phyloP scores from a whole-genome alignment of 2,888 invertebrate genomes.

The Lucinisca nassula region DNA sequence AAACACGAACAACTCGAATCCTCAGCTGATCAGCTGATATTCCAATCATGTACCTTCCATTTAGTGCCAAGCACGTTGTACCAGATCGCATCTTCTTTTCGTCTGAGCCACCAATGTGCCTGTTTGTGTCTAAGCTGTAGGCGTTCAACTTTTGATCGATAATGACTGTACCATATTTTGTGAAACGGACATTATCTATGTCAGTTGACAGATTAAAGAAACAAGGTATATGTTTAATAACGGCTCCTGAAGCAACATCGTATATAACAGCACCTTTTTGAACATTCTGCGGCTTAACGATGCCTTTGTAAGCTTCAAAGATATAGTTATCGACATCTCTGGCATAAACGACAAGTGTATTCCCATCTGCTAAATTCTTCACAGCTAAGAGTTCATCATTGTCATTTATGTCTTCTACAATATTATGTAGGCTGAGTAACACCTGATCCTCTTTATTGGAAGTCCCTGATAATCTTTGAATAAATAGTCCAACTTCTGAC shows the following conservation, averaged over 20 bases:
- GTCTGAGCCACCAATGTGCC: neutral
- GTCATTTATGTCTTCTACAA: slow-evolving; percentile 67
- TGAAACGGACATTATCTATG: slow-evolving; percentile 64
- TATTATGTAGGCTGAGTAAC: slow-evolving; percentile 67
- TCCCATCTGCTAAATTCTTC: slow-evolving; percentile 58
- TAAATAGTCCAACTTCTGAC: slow-evolving; percentile 66
- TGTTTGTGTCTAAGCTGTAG: slow-evolving; percentile 60
- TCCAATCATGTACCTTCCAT: slow-evolving; percentile 80
- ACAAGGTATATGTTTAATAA: slow-evolving; percentile 71
- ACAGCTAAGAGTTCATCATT: slow-evolving; percentile 76
- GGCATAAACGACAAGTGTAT: slow-evolving; percentile 76
- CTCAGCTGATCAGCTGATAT: slow-evolving; percentile 73
- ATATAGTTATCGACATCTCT: slow-evolving; percentile 69
- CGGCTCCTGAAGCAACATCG: slow-evolving; percentile 70
- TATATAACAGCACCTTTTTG: slow-evolving; percentile 79
- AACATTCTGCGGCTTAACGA: slow-evolving; percentile 66
- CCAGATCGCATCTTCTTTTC: slow-evolving; percentile 47
- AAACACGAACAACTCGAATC: slow-evolving; percentile 74
- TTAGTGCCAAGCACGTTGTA: slow-evolving; percentile 70
- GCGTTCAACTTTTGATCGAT: slow-evolving; percentile 76
- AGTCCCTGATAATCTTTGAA: slow-evolving; percentile 55
- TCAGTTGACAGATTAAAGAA: slow-evolving; percentile 71
- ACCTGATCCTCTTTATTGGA: slow-evolving; percentile 43
- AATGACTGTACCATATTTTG: slow-evolving; percentile 67
- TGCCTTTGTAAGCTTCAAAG: slow-evolving; percentile 73